These are phyloP conservation scores for Parazoanthus darwini DNA, from an alignment of 92 coral and sea anemone genomes.

Conservation along the genomic window DNA sequence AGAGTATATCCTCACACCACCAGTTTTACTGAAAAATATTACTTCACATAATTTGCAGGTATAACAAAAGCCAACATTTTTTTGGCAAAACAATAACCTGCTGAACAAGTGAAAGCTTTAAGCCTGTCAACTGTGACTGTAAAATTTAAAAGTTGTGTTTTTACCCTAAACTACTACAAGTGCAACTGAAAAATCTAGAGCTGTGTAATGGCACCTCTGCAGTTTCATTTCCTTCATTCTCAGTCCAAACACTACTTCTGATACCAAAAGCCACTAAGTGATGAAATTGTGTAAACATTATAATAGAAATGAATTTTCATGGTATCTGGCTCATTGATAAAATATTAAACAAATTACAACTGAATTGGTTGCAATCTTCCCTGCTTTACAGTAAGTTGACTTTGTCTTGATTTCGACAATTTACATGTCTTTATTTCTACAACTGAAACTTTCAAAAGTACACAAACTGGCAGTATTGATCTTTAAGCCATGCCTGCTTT, in stretches of 20 bases:
- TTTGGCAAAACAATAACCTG: background rate
- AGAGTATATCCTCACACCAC: background rate
- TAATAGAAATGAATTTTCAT: background rate
- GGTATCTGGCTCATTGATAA: background rate
- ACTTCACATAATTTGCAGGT: background rate
- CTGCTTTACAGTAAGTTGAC: background rate
- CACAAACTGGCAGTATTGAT: background rate
- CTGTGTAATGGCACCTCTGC: background rate
- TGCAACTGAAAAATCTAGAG: no score
- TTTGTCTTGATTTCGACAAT: background rate
- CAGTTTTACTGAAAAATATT: background rate
- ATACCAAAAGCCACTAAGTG: background rate
- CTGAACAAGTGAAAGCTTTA: background rate
- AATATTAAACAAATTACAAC: background rate
- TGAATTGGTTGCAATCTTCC: background rate
- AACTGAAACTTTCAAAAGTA: background rate
- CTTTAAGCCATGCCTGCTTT: no score
- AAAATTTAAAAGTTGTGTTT: no score
- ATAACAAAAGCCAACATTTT: background rate
- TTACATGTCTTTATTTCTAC: background rate
- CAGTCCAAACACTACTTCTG: background rate
- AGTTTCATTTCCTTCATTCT: background rate
- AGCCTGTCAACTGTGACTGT: background rate
- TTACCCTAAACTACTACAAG: no score
- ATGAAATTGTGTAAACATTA: background rate